Percentiles rank a stretch among this genome's conserved stretches.
These are phyloP conservation scores for Diadromus collaris DNA, from an alignment of 2,888 invertebrate species.

Conservation along the genomic window DNA sequence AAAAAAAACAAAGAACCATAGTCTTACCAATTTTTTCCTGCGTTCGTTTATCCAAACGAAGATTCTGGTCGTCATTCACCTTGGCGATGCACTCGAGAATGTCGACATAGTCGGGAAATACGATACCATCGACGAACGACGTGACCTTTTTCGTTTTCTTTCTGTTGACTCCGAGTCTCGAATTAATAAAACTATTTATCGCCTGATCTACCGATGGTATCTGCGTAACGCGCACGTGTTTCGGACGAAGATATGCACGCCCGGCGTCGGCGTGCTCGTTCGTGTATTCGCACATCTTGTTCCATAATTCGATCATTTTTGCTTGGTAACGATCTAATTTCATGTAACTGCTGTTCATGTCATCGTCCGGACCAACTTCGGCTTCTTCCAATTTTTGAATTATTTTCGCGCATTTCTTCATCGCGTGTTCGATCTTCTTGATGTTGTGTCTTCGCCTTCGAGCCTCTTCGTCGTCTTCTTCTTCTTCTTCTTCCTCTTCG, in stretches of 20 bases:
- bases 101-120: conserved; percentile 76
- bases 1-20: conserved; percentile 4
- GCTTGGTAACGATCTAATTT: conserved; percentile 84
- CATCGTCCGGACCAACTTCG: conserved; percentile 89
- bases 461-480: conserved; percentile 29
- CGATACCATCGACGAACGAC: conserved; percentile 64
- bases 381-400: conserved; percentile 86
- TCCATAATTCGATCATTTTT: conserved; percentile 70
- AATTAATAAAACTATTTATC: conserved; percentile 74
- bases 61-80: conserved; percentile 67
- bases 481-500: conserved; percentile 22
- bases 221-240: conserved; percentile 68
- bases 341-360: conserved; percentile 87
- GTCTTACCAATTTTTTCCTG: conserved; percentile 70
- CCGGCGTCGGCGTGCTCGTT: conserved; percentile 70
- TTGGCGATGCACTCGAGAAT: conserved; percentile 71
- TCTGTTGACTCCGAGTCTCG: conserved; percentile 68
- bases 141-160: conserved; percentile 57
- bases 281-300: conserved; percentile 67
- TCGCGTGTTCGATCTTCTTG: conserved; percentile 81
- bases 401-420: conserved; percentile 84
- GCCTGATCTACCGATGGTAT: conserved; percentile 73
- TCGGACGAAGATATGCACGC: conserved; percentile 70
- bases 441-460: conserved; percentile 46
- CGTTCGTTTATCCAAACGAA: conserved; percentile 64